These are phyloP conservation scores for Ferrisia virgata DNA, from an alignment of 2,888 invertebrate genomes.

Conservation along the genomic window DNA sequence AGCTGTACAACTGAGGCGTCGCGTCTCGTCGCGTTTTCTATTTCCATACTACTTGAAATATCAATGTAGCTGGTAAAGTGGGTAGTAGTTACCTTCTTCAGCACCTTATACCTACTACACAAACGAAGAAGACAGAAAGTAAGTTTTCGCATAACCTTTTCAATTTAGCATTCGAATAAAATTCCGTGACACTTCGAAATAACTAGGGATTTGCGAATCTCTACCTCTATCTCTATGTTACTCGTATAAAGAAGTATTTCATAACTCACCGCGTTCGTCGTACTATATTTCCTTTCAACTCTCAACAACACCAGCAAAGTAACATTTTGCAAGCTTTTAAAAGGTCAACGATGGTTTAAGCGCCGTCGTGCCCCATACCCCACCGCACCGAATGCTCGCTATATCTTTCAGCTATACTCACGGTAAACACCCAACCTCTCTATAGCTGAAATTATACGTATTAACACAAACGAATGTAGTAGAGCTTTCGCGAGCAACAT, in stretches of 20 bases:
- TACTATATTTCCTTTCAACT: neutral
- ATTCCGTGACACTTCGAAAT: neutral
- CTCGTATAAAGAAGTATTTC: neutral
- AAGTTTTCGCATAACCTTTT: neutral
- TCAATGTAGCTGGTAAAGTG: no score
- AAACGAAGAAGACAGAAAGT: no score
- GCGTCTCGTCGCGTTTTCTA: neutral
- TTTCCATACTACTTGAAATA: neutral
- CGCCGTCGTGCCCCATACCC: neutral
- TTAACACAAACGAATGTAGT: neutral
- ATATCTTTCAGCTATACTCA: neutral
- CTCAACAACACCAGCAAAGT: neutral
- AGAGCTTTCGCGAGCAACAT: neutral
- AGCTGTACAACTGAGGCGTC: neutral
- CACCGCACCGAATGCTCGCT: neutral
- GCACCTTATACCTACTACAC: no score
- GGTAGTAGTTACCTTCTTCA: no score
- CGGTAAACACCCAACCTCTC: neutral
- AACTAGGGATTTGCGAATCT: conserved; percentile 5
- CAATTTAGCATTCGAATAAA: neutral
- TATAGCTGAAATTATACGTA: no score
- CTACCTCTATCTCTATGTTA: no score
- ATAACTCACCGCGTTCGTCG: neutral
- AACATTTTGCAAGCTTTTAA: neutral
- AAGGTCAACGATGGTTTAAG: conserved; percentile 5